Evolutionary conservation across 2,888 invertebrate species (phyloP), one percentile per base, ranked within the genome.

Genomic region (Capitulum mitella): DNA sequence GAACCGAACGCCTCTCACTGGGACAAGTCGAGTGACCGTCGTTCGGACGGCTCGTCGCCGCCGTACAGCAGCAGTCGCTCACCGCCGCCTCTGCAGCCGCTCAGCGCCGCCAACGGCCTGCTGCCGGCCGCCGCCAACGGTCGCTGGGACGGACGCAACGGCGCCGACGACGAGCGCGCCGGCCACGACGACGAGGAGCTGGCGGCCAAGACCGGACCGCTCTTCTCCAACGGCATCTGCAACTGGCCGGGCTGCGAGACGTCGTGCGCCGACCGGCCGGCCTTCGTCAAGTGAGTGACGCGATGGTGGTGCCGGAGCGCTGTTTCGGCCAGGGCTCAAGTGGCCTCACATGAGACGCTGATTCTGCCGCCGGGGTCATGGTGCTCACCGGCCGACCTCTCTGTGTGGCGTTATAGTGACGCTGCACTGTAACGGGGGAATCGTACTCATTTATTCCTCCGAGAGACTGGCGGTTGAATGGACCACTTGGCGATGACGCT

Each of bases 241-340:
- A 94, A 94, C 86, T 98, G 98, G 98, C 97, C 98, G 0, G 96
- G 97, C 80, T 98, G 98, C 87, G 98, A 98, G 88, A 91, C 92
- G 77, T 91, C 94, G 81, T 94, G 96, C 85, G 95, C 96, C 84
- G 95, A 97, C 86, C 91, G 93, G 83, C 90, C 92, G 84, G 90
- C 93, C 83, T 98, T 98, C 88, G 90, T 93, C 84, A 96, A 95
- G 97, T 97, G 88, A 92, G 92, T 34, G 58, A n/a, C n/a, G n/a
- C n/a, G n/a, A n/a, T n/a, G n/a, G n/a, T n/a, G n/a, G n/a, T n/a
- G n/a, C n/a, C n/a, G n/a, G n/a, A n/a, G n/a, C n/a, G n/a, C n/a
- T n/a, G n/a, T n/a, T n/a, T n/a, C n/a, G n/a, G n/a, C n/a, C n/a
- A n/a, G n/a, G n/a, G n/a, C n/a, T n/a, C n/a, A n/a, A n/a, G n/a